Evolutionary conservation across 2,113 vertebrate species (phyloP).

Genomic region (Rattus rattus): DNA sequence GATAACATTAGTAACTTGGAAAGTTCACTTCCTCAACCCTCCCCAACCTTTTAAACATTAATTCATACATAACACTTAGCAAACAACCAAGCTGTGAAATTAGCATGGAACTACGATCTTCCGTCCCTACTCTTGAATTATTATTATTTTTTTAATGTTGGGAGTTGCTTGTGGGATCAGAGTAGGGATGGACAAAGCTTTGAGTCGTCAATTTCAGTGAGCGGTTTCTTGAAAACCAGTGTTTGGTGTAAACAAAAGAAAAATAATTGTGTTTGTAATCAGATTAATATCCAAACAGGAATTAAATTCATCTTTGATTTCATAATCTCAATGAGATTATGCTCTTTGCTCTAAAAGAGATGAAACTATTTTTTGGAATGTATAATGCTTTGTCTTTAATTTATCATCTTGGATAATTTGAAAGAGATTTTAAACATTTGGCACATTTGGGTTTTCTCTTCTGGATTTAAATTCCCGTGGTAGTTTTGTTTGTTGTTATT

Average conservation of each 20-base stretch:
- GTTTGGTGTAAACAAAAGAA: constrained; percentile 52
- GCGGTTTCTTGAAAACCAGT: constrained; percentile 38
- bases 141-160: constrained; percentile 32
- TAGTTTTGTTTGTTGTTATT: constrained; percentile 19
- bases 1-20: not conserved
- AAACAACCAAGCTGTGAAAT: constrained; percentile 22
- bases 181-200: not conserved
- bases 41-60: not conserved
- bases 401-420: not conserved
- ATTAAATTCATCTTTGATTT: constrained; percentile 50
- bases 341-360: constrained; percentile 27
- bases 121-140: constrained; percentile 38
- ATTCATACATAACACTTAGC: not conserved
- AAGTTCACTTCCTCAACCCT: not conserved
- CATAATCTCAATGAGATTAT: constrained; percentile 17
- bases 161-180: constrained; percentile 41
- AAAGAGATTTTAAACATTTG: constrained; percentile 54
- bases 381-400: constrained; percentile 36
- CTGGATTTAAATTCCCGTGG: not conserved
- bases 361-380: constrained; percentile 8
- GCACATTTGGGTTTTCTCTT: not conserved
- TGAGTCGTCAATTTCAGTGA: not conserved
- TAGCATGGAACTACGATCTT: constrained; percentile 60
- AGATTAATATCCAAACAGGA: not conserved
- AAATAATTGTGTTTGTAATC: constrained; percentile 29